Evolutionary conservation across 2,888 invertebrate species (phyloP), one percentile per base, ranked within the genome.

Genomic region (Mactromeris polynyma): DNA sequence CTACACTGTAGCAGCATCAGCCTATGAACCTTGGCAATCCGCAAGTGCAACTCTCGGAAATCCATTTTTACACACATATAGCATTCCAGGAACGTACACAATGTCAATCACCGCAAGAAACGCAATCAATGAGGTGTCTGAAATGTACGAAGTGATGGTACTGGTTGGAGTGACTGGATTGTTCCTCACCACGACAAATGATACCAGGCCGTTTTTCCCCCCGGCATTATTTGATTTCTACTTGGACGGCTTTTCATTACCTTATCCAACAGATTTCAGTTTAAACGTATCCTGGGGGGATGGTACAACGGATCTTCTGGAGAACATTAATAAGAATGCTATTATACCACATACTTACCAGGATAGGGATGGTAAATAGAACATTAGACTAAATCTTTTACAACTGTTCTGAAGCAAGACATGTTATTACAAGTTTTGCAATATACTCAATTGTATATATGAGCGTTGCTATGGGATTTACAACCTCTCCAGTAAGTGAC

Each of bases 241-340:
- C 0, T 93, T 92, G 58, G 17, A 88, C 58, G 82, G 79, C 40
- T 73, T 88, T 11, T 36, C 88, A 4, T 64, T 87, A 9, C 94
- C 94, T 6, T n/a, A 83, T 14, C 95, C 95, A 0, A 94, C 94
- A 38, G 93, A 88, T 26, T 95, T 95, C 17, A 89, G 33, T 1
- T 90, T 93, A 17, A 51, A 64, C 0, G 87, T 96, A 26, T 85
- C 93, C 81, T 95, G 93, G 89, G 95, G 94, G 21, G 94, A 95
- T 85, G 90, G 83, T 9, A 84, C 79, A 38, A 77, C 51, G 4
- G 89, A 89, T 36, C 64, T 26, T 1, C 31, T 87, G n/a, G 9
- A 40, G 3, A 54, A 88, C 19, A 93, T 91, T 87, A 89, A 91
- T 78, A 51, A 93, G 17, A 77, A 84, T 3, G 73, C 31, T 6